These are phyloP conservation scores for Chaetodon trifascialis DNA, from an alignment of 2,113 vertebrate species.

Conservation along the genomic window DNA sequence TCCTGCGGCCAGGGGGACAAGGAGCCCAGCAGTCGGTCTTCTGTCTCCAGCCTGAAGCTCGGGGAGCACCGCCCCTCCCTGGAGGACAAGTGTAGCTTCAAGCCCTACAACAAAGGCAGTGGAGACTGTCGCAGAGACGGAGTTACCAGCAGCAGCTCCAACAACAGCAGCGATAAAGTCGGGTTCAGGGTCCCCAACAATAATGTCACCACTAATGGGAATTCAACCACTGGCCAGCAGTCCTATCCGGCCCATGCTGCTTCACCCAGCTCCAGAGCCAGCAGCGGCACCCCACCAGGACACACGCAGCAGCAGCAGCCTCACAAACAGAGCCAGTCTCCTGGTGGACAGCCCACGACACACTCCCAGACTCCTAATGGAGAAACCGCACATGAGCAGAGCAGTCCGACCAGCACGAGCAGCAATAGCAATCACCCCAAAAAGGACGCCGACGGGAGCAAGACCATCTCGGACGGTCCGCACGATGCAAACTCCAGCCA, in stretches of 20 bases:
- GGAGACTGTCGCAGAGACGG: slow-evolving; percentile 89
- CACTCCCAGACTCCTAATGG: slow-evolving; percentile 73
- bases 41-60: slow-evolving; percentile 79
- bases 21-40: slow-evolving; percentile 83
- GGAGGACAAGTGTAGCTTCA: slow-evolving; percentile 97
- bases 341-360: slow-evolving; percentile 56
- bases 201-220: slow-evolving; percentile 59
- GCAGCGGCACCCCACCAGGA: slow-evolving; percentile 86
- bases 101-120: slow-evolving; percentile 90
- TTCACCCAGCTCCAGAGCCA: slow-evolving; percentile 83
- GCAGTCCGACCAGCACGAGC: slow-evolving; percentile 66
- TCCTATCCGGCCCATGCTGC: slow-evolving; percentile 85
- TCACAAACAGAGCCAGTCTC: slow-evolving; percentile 76
- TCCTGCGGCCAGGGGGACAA: slow-evolving; percentile 88
- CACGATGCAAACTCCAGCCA: slow-evolving; percentile 85
- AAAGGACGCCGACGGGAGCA: slow-evolving; percentile 84
- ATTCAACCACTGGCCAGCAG: slow-evolving; percentile 77
- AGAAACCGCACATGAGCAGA: slow-evolving; percentile 64
- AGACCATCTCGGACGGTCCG: slow-evolving; percentile 83
- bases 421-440: slow-evolving; percentile 65
- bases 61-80: slow-evolving; percentile 80
- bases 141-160: slow-evolving; percentile 65
- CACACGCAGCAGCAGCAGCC: slow-evolving; percentile 77
- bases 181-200: slow-evolving; percentile 91
- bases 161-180: slow-evolving; percentile 84